Evolutionary conservation across 2,797 vertebrate species (phyloP).

Genomic region (Sternarchorhynchus goeldii): DNA sequence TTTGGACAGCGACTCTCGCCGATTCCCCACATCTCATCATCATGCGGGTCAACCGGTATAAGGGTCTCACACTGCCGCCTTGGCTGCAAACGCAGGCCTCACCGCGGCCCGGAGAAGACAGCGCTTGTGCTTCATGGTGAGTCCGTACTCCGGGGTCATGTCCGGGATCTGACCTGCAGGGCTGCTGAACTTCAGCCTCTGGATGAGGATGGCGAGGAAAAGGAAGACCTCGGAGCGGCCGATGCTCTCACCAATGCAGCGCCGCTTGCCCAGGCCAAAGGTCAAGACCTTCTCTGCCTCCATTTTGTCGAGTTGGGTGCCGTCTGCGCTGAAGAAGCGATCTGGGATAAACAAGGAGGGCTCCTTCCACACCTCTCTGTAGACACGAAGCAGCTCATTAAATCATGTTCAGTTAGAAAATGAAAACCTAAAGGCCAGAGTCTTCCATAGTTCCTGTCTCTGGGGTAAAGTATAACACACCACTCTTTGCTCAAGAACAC

Average conservation of each 20-base stretch:
- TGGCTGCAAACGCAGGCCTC: conserved; percentile 53
- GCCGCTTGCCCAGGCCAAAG: conserved; percentile 88
- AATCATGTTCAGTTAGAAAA: background rate
- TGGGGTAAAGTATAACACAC: too few species aligned
- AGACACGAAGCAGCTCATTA: background rate
- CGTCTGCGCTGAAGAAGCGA: conserved; percentile 78
- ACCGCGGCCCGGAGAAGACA: conserved; percentile 74
- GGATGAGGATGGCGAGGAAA: conserved; percentile 86
- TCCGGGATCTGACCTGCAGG: conserved; percentile 74
- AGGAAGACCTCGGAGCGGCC: conserved; percentile 87
- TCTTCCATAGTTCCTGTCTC: too few species aligned
- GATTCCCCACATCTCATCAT: too few species aligned
- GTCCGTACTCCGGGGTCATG: conserved; percentile 84
- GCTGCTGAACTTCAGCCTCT: conserved; percentile 79
- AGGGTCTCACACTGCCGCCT: too few species aligned
- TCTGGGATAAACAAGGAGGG: conserved; percentile 83
- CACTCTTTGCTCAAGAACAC: too few species aligned
- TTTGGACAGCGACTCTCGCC: background rate
- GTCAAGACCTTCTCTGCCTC: conserved; percentile 81
- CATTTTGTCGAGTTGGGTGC: conserved; percentile 70
- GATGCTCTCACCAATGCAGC: conserved; percentile 87
- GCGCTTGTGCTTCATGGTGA: conserved; percentile 87
- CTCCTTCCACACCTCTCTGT: conserved; percentile 85
- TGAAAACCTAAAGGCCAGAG: too few species aligned
- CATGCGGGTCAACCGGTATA: too few species aligned